A percentile compares a stretch with the other conserved stretches of the same genome.
Conservation (phyloP, 2,113 vertebrate species). For the Elaphurus davidianus region DNA sequence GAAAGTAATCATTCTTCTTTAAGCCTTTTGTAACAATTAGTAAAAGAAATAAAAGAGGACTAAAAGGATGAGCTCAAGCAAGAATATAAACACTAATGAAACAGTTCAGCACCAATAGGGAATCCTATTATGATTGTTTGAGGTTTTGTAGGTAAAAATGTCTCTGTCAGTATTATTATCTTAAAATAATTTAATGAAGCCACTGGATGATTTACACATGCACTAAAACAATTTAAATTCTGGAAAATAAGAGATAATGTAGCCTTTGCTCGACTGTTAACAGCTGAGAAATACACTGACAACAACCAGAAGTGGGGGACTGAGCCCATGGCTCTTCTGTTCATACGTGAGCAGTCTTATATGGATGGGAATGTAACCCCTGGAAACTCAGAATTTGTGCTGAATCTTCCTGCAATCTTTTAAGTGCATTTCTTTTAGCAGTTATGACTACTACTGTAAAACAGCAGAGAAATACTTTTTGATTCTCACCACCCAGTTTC, state of each 20-base stretch:
- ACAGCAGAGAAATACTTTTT: neutral
- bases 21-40: constrained; percentile 45
- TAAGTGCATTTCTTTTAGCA: neutral
- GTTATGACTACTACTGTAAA: neutral
- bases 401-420: neutral
- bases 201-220: neutral
- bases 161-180: constrained; percentile 20
- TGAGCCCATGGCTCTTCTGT: neutral
- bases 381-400: neutral
- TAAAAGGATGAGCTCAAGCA: neutral
- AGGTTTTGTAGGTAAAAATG: constrained; percentile 29
- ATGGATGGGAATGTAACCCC: neutral
- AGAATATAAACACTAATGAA: constrained; percentile 2
- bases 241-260: neutral
- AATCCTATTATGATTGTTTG: neutral
- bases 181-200: constrained; percentile 38
- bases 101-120: neutral
- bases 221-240: neutral
- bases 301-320: neutral
- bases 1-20: constrained; percentile 29
- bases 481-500: neutral
- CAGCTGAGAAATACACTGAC: neutral
- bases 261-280: neutral
- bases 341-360: neutral
- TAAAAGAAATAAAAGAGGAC: constrained; percentile 25